These are phyloP conservation scores for Rhegmatorhina hoffmannsi DNA, from an alignment of 2,113 vertebrate species.

Conservation along the genomic window DNA sequence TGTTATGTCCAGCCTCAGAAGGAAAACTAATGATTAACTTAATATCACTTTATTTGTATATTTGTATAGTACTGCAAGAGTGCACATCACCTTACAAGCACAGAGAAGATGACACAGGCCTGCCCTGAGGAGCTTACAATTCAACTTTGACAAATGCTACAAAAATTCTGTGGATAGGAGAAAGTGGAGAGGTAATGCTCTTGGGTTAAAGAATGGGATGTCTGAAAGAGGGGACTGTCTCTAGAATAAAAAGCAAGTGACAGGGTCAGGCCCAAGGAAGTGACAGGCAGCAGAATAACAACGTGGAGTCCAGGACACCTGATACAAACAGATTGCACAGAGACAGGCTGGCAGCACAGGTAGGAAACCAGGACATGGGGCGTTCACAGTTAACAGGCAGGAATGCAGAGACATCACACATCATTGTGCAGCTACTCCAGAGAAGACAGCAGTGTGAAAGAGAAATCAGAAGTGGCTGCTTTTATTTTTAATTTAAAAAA, in stretches of 20 bases:
- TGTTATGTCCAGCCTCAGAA: background rate
- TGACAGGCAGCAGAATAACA: background rate
- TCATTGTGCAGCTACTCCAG: background rate
- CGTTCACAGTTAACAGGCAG: conserved; percentile 2
- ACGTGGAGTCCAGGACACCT: background rate
- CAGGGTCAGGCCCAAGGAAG: background rate
- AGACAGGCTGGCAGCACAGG: background rate
- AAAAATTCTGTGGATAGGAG: background rate
- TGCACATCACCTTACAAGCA: conserved; percentile 51
- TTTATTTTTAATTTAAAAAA: background rate
- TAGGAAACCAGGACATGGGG: background rate
- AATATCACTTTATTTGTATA: conserved; percentile 42
- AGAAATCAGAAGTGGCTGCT: background rate
- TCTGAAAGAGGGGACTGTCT: background rate
- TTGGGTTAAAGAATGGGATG: background rate
- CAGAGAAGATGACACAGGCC: background rate
- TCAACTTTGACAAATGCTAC: background rate
- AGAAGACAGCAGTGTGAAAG: background rate
- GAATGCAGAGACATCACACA: background rate
- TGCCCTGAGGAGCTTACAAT: background rate
- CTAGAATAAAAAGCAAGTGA: background rate
- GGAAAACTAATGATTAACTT: conserved; percentile 42
- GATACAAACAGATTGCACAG: background rate
- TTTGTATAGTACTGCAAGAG: conserved; percentile 9
- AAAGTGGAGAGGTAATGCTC: background rate